Base-by-base conservation (phyloP, 2,888 invertebrate genomes). In the Pedicia rivosa region DNA sequence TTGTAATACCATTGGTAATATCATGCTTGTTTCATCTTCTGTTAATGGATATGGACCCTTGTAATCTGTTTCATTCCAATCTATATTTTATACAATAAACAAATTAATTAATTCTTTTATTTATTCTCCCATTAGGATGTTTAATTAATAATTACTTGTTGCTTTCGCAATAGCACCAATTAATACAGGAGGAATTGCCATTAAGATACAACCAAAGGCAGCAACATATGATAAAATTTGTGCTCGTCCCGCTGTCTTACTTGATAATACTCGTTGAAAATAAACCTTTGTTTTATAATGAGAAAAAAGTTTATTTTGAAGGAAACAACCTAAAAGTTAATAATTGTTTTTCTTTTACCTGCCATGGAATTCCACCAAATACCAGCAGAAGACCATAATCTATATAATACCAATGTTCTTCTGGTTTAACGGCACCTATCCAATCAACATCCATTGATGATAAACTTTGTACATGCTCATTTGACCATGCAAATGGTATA, bases 281-380 rank as follows among this genome's bases (percentile, higher is more conserved):
- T 97, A 97, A 20, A 95, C 95, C 77, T 83, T 61, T n/a, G n/a
- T n/a, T n/a, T 10, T 49, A 39, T 36, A 40, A 15, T 37, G 39
- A 24, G n/a, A 24, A 5, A 24, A 24, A 24, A 24, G 32, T 12
- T n/a, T 6, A 15, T 15, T 29, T 13, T 20, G 17, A n/a, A 8
- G 6, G 13, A 17, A 16, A 35, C 19, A 9, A 10, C 5, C 12
- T 19, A 12, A 14, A 29, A 8, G 7, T 9, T 16, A 38, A 25
- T 17, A 15, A 8, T 19, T n/a, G n/a, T n/a, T n/a, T 8, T 29
- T 1, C 13, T 43, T 57, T 50, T 17, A 78, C 80, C 76, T 94
- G 90, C 92, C 95, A 95, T 1, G 95, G 95, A 49, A 95, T 94
- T 29, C 95, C 95, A 13, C 95, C 95, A 51, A 95, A 91, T 33